A percentile compares a stretch with the other conserved stretches of the same genome.
phyloP scores from a whole-genome alignment of 2,888 invertebrate species.

The Drosophila pseudotakahashii region DNA sequence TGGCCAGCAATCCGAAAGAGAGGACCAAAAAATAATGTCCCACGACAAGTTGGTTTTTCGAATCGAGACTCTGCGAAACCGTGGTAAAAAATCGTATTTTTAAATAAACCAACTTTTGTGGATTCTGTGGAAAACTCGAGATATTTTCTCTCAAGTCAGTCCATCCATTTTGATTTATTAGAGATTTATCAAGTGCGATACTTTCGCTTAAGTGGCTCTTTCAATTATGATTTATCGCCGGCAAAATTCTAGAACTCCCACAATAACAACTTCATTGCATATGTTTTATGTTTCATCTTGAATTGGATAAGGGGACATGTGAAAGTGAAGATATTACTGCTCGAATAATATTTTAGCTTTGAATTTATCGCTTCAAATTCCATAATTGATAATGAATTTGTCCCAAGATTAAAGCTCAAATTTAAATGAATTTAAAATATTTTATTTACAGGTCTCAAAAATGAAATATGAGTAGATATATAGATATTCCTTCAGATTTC shows the following conservation, averaged over 20 bases:
- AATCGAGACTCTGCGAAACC: neutral
- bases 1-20: neutral
- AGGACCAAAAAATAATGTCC: conserved; percentile 15
- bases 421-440: neutral
- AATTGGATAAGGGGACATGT: too few relatives aligned
- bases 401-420: neutral
- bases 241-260: neutral
- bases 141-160: neutral
- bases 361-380: too few relatives aligned
- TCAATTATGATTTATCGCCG: conserved; percentile 1
- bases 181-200: neutral
- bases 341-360: too few relatives aligned
- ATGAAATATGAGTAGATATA: neutral
- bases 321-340: too few relatives aligned
- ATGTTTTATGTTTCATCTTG: neutral
- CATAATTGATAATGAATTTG: too few relatives aligned
- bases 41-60: conserved; percentile 18
- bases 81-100: neutral
- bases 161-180: neutral
- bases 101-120: too few relatives aligned
- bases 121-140: neutral
- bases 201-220: conserved; percentile 2
- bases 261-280: neutral
- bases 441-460: neutral
- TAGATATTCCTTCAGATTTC: too few relatives aligned